Conservation (phyloP, 2,113 vertebrate genomes). For the Ornithorhynchus anatinus region DNA sequence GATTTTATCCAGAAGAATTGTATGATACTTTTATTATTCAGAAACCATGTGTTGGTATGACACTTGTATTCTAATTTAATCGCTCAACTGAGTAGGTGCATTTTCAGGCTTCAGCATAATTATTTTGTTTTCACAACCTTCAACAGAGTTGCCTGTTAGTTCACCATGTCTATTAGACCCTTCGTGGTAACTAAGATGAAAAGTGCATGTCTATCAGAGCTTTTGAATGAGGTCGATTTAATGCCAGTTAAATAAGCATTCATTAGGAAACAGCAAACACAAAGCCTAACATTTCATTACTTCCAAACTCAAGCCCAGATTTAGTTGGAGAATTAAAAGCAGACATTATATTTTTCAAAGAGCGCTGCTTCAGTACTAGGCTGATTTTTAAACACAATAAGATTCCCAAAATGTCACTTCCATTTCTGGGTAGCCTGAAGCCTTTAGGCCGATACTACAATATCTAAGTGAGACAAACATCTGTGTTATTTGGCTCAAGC, state of each 20-base stretch:
- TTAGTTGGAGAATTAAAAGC: neutral
- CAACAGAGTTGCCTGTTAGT: constrained; percentile 40
- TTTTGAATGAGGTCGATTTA: neutral
- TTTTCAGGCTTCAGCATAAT: neutral
- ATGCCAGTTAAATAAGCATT: constrained; percentile 21
- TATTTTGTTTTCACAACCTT: constrained; percentile 25
- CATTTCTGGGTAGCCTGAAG: too few species aligned
- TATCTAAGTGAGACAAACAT: too few species aligned
- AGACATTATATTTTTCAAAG: neutral
- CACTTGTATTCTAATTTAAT: neutral
- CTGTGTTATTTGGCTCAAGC: too few species aligned
- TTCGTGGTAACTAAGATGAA: constrained; percentile 19
- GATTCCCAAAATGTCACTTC: too few species aligned
- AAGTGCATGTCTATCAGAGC: constrained; percentile 2
- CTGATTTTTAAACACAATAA: too few species aligned
- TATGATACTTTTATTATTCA: constrained; percentile 25
- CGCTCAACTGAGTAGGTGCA: neutral
- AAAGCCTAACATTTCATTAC: constrained; percentile 5
- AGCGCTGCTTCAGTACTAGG: too few species aligned
- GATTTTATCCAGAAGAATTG: constrained; percentile 1
- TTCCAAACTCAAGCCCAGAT: neutral
- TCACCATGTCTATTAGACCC: neutral
- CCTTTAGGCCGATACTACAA: too few species aligned
- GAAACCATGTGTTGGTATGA: neutral
- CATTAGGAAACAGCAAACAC: constrained; percentile 5